Percentiles rank a stretch among this genome's conserved stretches.
Conservation (phyloP, 2,113 vertebrate genomes). For the Alosa alosa region DNA sequence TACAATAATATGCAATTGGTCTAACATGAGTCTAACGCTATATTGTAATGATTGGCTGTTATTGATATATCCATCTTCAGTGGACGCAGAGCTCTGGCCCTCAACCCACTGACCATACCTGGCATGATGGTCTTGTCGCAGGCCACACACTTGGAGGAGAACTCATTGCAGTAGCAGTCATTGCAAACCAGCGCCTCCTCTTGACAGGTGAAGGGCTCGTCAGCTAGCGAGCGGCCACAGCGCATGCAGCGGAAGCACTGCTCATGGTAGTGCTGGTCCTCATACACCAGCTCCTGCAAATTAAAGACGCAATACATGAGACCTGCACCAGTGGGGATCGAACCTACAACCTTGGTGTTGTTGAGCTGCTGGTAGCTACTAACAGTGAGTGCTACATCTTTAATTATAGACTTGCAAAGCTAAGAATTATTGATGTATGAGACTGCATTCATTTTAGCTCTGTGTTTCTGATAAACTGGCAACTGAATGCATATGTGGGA, state of each 20-base stretch:
- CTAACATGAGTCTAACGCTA: background rate
- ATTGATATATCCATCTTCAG: background rate
- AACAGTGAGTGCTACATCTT: too few species aligned
- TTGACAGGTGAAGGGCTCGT: constrained; percentile 95
- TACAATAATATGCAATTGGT: too few species aligned
- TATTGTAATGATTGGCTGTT: background rate
- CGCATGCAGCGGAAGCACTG: constrained; percentile 97
- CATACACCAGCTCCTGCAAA: constrained; percentile 91
- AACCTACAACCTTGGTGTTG: background rate
- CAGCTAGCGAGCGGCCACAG: constrained; percentile 90
- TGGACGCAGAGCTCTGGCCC: background rate
- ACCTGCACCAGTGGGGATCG: background rate
- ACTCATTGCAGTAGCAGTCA: constrained; percentile 95
- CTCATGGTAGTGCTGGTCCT: constrained; percentile 94
- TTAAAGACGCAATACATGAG: background rate
- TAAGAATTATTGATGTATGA: too few species aligned
- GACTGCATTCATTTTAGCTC: too few species aligned
- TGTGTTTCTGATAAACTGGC: too few species aligned
- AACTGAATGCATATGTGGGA: too few species aligned
- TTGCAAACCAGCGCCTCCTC: constrained; percentile 91
- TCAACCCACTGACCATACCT: constrained; percentile 67
- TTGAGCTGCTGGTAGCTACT: too few species aligned
- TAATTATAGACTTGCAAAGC: too few species aligned
- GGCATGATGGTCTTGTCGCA: constrained; percentile 97
- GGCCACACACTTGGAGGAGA: constrained; percentile 92